phyloP scores from a whole-genome alignment of 2,888 invertebrate species.

The Noctua janthina region DNA sequence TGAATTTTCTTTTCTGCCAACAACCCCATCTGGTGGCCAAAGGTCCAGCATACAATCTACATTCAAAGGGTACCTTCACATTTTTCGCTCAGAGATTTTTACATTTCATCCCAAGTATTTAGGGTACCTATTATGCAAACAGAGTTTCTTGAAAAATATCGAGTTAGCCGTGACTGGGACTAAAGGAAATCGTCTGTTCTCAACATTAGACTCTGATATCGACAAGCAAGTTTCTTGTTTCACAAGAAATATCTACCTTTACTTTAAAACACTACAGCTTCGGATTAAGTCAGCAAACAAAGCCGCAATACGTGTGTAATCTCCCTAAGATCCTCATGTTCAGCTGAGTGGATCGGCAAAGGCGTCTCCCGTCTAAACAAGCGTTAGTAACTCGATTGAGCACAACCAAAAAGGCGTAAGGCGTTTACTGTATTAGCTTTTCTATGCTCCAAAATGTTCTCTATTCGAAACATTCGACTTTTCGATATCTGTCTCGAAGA shows the following conservation, averaged over 20 bases:
- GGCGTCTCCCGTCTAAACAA: conserved; percentile 73
- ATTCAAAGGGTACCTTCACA: neutral
- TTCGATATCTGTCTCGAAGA: conserved; percentile 18
- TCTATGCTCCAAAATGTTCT: conserved; percentile 29
- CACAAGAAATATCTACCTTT: neutral
- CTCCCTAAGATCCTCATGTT: conserved; percentile 69
- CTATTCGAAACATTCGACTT: conserved; percentile 23
- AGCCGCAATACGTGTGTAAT: conserved; percentile 41
- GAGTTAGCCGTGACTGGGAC: neutral
- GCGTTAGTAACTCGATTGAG: conserved; percentile 80
- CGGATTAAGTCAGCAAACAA: conserved; percentile 41
- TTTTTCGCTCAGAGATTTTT: neutral
- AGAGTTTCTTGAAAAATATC: neutral
- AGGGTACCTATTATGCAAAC: neutral
- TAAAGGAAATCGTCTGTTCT: too few relatives aligned
- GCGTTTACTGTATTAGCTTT: conserved; percentile 61
- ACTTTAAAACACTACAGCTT: conserved; percentile 14
- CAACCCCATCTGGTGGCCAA: neutral
- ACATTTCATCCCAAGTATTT: neutral
- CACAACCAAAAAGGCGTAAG: conserved; percentile 71
- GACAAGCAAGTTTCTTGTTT: neutral
- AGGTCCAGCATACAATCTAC: neutral
- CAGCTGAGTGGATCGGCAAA: conserved; percentile 71
- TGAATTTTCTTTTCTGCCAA: neutral
- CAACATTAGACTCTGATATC: neutral